These are phyloP conservation scores for Myopa tessellatipennis DNA, from an alignment of 2,888 invertebrate genomes.

Conservation along the genomic window DNA sequence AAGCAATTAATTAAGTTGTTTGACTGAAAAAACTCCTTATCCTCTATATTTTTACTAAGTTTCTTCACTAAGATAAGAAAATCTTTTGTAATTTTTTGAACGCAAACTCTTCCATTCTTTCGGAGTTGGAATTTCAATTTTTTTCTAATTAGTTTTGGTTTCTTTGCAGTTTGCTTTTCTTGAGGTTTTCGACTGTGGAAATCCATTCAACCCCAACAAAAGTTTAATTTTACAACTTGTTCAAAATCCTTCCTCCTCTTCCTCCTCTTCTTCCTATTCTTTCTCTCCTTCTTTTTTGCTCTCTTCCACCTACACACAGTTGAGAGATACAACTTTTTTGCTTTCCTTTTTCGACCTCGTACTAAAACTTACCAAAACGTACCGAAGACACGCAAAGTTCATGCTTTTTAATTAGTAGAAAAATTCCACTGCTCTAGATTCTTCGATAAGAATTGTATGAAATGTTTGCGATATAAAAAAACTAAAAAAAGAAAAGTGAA, in stretches of 20 bases:
- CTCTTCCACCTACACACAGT: too few relatives aligned
- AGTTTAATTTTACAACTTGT: too few relatives aligned
- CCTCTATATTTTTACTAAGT: background rate
- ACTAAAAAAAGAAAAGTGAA: background rate
- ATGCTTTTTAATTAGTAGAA: background rate
- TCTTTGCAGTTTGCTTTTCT: background rate
- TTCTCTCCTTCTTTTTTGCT: too few relatives aligned
- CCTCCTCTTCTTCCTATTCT: too few relatives aligned
- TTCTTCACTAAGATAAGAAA: background rate
- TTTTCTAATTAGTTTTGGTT: background rate
- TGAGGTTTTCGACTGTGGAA: too few relatives aligned
- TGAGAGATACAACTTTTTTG: too few relatives aligned
- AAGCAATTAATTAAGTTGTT: conserved; percentile 18
- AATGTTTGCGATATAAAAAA: background rate
- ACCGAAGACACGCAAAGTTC: background rate
- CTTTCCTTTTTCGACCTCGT: background rate
- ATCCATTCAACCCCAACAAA: too few relatives aligned
- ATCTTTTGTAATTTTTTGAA: background rate
- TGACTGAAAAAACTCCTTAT: background rate
- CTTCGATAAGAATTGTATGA: background rate
- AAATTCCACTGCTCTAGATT: background rate
- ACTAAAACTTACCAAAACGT: background rate
- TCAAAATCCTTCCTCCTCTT: too few relatives aligned
- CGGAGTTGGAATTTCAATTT: background rate
- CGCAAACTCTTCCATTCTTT: background rate